Evolutionary conservation across 2,797 vertebrate species (phyloP).

Genomic region (Poeciliopsis gracilis): DNA sequence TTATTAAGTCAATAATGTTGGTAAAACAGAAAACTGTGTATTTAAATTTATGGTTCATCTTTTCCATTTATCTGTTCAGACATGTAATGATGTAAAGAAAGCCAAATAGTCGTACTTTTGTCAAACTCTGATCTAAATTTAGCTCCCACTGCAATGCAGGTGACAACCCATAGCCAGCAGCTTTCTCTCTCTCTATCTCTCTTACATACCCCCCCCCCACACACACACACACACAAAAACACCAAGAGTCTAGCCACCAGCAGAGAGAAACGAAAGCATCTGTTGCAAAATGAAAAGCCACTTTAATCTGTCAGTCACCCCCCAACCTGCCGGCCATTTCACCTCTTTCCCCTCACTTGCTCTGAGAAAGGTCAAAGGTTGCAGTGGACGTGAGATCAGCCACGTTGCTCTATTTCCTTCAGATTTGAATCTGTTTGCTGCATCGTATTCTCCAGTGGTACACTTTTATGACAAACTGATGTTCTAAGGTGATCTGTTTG

Average conservation of each 20-base stretch:
- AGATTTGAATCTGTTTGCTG: conserved; percentile 28
- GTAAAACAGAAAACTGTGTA: background rate
- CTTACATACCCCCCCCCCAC: background rate
- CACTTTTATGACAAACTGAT: background rate
- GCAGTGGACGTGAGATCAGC: conserved; percentile 4
- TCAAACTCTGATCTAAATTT: conserved; percentile 65
- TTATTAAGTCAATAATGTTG: background rate
- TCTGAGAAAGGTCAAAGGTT: conserved; percentile 36
- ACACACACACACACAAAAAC: conserved; percentile 11
- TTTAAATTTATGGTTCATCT: background rate
- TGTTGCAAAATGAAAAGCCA: conserved; percentile 43
- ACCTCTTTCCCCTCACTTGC: background rate
- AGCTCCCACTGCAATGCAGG: conserved; percentile 72
- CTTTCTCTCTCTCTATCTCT: background rate
- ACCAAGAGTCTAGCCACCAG: background rate
- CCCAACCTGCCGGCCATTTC: conserved; percentile 10
- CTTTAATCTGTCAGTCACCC: conserved; percentile 41
- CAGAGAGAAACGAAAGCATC: conserved; percentile 39
- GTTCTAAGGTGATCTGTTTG: background rate
- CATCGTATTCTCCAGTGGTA: background rate
- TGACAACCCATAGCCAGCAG: conserved; percentile 53
- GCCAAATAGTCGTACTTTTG: conserved; percentile 39
- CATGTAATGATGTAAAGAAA: conserved; percentile 15
- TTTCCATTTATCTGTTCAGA: background rate
- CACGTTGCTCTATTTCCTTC: conserved; percentile 29